A percentile compares a stretch with the other conserved stretches of the same genome.
phyloP scores from a whole-genome alignment of 2,797 vertebrate genomes.

The Babyrousa celebensis region DNA sequence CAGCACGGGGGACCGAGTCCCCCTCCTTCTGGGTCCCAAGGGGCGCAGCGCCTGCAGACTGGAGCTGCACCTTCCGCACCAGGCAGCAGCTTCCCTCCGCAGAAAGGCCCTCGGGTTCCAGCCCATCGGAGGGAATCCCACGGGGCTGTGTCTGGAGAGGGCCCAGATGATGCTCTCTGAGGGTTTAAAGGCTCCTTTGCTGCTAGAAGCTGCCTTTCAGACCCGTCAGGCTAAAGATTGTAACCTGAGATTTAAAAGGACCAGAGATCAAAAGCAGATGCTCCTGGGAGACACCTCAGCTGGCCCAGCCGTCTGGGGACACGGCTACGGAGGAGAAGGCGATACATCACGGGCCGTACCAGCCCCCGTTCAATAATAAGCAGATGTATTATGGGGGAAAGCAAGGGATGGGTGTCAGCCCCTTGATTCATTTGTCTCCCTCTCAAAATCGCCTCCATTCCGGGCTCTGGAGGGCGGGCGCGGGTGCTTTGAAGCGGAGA shows the following conservation, averaged over 20 bases:
- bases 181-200: conserved; percentile 84
- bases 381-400: conserved; percentile 94
- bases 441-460: conserved; percentile 91
- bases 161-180: conserved; percentile 58
- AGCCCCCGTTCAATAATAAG: conserved; percentile 96
- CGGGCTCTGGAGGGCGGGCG: conserved; percentile 88
- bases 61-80: not conserved
- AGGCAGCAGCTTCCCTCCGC: not conserved
- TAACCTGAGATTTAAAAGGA: conserved; percentile 92
- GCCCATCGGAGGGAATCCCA: not conserved
- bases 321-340: conserved; percentile 92
- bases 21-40: not conserved
- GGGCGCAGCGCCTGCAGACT: fast-evolving
- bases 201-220: conserved; percentile 90
- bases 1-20: not conserved
- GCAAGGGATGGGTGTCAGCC: conserved; percentile 91
- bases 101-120: not conserved
- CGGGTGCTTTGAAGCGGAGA: conserved; percentile 90
- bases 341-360: conserved; percentile 95
- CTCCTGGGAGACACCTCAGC: conserved; percentile 91
- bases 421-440: conserved; percentile 92
- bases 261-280: conserved; percentile 94
- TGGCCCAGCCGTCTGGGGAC: conserved; percentile 90
- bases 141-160: not conserved
- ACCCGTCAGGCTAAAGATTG: conserved; percentile 91